phyloP scores from a whole-genome alignment of 2,113 vertebrate genomes.

The Festucalex cinctus region DNA sequence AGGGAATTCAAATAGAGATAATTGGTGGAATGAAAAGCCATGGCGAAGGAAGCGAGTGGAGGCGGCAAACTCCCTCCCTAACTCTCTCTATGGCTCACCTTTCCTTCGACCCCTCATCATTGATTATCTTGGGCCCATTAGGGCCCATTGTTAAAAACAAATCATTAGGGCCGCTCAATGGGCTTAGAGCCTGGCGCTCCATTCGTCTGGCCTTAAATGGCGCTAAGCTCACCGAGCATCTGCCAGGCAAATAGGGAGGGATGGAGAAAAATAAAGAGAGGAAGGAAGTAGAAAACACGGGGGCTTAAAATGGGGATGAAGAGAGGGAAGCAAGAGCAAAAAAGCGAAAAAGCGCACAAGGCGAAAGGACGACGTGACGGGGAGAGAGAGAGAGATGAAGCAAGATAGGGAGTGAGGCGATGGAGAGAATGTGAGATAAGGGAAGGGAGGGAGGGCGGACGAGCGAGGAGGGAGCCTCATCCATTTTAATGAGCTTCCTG shows the following conservation, averaged over 20 bases:
- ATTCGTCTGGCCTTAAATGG: constrained; percentile 92
- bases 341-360: constrained; percentile 46
- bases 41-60: constrained; percentile 33
- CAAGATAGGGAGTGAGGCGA: constrained; percentile 37
- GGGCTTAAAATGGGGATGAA: constrained; percentile 41
- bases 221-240: constrained; percentile 83
- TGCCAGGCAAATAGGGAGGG: constrained; percentile 78
- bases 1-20: constrained; percentile 40
- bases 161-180: constrained; percentile 82
- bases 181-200: constrained; percentile 83
- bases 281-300: constrained; percentile 39
- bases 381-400: constrained; percentile 50
- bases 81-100: constrained; percentile 72
- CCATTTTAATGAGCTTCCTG: constrained; percentile 84
- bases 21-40: constrained; percentile 30
- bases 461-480: constrained; percentile 73
- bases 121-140: constrained; percentile 94
- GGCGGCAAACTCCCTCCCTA: constrained; percentile 22
- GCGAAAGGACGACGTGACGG: constrained; percentile 37
- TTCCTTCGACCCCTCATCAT: constrained; percentile 88
- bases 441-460: constrained; percentile 42
- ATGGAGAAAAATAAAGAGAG: constrained; percentile 10
- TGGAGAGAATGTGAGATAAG: constrained; percentile 31
- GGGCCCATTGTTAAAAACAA: constrained; percentile 94
- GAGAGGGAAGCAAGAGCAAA: constrained; percentile 43